Percentiles rank a stretch among this genome's conserved stretches.
phyloP scores from a whole-genome alignment of 2,797 vertebrate species.

The Petrocephalus schoutedeni region DNA sequence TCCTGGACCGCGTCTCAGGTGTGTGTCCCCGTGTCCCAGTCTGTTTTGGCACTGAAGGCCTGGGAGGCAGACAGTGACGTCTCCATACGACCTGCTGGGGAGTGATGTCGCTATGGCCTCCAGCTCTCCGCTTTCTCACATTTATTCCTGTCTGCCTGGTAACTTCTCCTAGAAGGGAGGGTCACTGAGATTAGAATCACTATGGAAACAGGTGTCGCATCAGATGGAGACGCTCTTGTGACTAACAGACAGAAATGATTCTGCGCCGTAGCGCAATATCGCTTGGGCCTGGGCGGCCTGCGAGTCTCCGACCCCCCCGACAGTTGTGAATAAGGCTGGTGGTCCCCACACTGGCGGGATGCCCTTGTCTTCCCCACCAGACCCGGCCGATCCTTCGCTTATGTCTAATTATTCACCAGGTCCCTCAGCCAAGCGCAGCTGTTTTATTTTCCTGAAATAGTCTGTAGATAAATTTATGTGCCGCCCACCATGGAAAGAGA shows the following conservation, averaged over 20 bases:
- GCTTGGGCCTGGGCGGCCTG: background rate
- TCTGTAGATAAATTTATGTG: background rate
- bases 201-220: background rate
- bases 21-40: constrained; percentile 39
- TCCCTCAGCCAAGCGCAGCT: background rate
- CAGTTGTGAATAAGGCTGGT: background rate
- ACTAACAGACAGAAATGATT: constrained; percentile 5
- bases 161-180: background rate
- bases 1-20: constrained; percentile 95
- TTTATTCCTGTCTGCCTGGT: background rate
- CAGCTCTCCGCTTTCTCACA: background rate
- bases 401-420: background rate
- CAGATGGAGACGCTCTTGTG: background rate
- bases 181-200: constrained; percentile 8
- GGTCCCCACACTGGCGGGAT: background rate
- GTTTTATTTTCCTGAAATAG: constrained; percentile 16
- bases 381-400: background rate
- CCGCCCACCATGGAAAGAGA: background rate
- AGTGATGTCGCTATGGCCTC: background rate
- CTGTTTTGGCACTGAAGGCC: background rate
- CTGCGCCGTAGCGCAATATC: background rate
- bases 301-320: background rate
- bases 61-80: background rate
- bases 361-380: background rate
- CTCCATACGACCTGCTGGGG: background rate